These are phyloP conservation scores for Dolichomitus sp. DNA, from an alignment of 2,888 invertebrate species.

Conservation along the genomic window DNA sequence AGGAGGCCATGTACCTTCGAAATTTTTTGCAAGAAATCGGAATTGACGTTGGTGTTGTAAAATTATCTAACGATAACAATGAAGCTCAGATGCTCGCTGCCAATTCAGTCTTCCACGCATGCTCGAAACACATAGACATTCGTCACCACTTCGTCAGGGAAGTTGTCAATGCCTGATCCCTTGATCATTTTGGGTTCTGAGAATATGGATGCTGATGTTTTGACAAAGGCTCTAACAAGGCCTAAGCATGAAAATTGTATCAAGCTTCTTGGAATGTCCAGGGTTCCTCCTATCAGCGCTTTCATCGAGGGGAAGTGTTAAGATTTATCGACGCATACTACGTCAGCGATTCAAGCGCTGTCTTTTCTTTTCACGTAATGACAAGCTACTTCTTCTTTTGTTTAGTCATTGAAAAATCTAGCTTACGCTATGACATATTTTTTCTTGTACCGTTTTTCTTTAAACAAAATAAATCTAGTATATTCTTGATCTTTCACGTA, in stretches of 20 bases:
- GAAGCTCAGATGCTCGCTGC: not conserved
- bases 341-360: too few species aligned
- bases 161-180: not conserved
- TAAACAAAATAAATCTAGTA: too few species aligned
- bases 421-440: too few species aligned
- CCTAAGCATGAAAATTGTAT: not conserved
- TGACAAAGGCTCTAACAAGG: not conserved
- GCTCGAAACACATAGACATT: slow-evolving; percentile 2
- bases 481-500: too few species aligned
- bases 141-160: slow-evolving; percentile 9
- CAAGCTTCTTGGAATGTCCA: not conserved
- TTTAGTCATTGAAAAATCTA: too few species aligned
- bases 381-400: too few species aligned
- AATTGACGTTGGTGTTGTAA: not conserved
- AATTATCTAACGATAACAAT: not conserved
- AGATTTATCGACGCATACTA: not conserved
- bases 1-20: not conserved
- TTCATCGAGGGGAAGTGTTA: slow-evolving; percentile 5
- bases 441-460: too few species aligned
- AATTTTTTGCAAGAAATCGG: not conserved
- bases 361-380: too few species aligned
- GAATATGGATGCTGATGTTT: not conserved
- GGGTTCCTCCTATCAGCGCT: not conserved
- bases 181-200: too few species aligned
- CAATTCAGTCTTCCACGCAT: slow-evolving; percentile 5